Conservation (phyloP, 2,888 invertebrate species). For the Rutpela maculata region DNA sequence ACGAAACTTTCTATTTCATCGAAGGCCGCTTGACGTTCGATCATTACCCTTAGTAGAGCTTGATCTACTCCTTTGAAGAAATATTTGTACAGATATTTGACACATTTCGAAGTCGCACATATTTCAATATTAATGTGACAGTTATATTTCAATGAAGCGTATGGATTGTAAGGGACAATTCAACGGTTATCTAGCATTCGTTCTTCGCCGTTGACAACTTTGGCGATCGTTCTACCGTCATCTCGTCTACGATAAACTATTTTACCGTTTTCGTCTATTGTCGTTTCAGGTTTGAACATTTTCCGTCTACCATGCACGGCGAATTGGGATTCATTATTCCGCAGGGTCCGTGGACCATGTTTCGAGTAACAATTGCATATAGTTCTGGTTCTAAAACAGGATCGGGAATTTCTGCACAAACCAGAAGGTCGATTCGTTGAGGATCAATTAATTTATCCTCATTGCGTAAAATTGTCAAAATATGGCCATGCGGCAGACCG, state of each 20-base stretch:
- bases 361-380: constrained; percentile 48
- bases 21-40: background rate
- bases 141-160: constrained; percentile 10
- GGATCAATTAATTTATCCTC: constrained; percentile 1
- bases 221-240: background rate
- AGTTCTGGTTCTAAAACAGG: background rate
- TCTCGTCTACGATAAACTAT: constrained; percentile 32
- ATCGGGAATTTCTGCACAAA: constrained; percentile 29
- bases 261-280: constrained; percentile 43
- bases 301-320: constrained; percentile 70
- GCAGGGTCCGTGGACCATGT: constrained; percentile 72
- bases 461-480: constrained; percentile 29
- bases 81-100: constrained; percentile 33
- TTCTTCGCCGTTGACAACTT: background rate
- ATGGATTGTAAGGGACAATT: constrained; percentile 21
- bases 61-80: constrained; percentile 13
- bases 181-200: constrained; percentile 10
- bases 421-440: background rate
- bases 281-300: constrained; percentile 60
- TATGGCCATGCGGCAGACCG: constrained; percentile 44
- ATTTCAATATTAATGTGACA: constrained; percentile 16
- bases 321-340: constrained; percentile 53
- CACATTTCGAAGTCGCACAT: background rate
- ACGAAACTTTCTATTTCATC: constrained; percentile 7
- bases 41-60: background rate